Percentiles rank a stretch among this genome's conserved stretches.
phyloP scores from a whole-genome alignment of 2,797 vertebrate species.

The Lutjanus campechanus region DNA sequence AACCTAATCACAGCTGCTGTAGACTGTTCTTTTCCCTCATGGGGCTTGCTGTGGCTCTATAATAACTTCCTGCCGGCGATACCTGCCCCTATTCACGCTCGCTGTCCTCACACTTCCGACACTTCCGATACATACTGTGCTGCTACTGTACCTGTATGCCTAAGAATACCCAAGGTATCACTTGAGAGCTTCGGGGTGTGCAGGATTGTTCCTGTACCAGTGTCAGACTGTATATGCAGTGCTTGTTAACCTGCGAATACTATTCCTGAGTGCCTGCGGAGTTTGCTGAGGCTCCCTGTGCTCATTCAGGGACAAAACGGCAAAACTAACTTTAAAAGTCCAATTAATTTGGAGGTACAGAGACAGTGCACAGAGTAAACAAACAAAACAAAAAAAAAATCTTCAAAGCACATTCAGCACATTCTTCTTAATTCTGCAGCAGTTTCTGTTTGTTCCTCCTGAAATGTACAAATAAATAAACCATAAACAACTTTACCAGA shows the following conservation, averaged over 20 bases:
- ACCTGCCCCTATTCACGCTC: too few relatives aligned
- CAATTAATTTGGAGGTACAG: not conserved
- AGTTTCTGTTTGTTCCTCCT: not conserved
- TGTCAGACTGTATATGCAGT: not conserved
- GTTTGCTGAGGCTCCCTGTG: not conserved
- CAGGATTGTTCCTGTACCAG: not conserved
- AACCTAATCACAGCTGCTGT: too few relatives aligned
- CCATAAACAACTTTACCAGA: not conserved
- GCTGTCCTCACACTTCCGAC: not conserved
- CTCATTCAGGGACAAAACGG: not conserved
- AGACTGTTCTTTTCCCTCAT: not conserved
- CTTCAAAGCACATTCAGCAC: not conserved
- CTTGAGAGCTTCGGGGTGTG: not conserved
- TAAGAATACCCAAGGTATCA: not conserved
- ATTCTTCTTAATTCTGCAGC: not conserved
- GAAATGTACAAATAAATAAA: slow-evolving; percentile 10
- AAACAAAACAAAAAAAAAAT: not conserved
- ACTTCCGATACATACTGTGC: not conserved
- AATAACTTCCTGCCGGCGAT: not conserved
- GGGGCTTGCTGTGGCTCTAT: not conserved
- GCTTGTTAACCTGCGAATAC: not conserved
- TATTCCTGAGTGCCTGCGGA: not conserved
- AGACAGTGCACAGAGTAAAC: not conserved
- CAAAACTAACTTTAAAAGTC: not conserved
- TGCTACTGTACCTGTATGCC: not conserved